Evolutionary conservation across 2,797 vertebrate species (phyloP).

Genomic region (Denticeps clupeoides): DNA sequence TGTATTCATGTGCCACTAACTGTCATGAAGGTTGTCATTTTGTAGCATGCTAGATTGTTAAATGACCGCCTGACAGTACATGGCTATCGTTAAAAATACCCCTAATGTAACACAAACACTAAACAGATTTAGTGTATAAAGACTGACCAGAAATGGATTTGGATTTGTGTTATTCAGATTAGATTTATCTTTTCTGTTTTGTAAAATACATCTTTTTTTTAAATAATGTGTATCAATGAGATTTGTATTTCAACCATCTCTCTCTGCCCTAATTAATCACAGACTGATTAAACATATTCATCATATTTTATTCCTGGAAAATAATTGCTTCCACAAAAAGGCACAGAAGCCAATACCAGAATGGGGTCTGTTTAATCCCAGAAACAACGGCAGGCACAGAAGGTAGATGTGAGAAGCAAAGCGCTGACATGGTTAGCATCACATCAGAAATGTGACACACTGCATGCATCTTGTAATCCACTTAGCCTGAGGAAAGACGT

Average conservation of each 20-base stretch:
- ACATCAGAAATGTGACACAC: background rate
- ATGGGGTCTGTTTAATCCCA: background rate
- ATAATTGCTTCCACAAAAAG: constrained; percentile 12
- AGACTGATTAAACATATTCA: constrained; percentile 13
- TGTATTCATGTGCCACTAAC: no score
- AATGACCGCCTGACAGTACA: no score
- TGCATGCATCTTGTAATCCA: background rate
- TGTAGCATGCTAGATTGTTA: no score
- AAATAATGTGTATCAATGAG: constrained; percentile 18
- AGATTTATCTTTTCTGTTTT: no score
- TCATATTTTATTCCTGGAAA: background rate
- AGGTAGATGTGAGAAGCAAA: background rate
- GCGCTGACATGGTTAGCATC: background rate
- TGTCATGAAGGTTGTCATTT: no score
- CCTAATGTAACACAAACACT: no score
- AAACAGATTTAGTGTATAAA: no score
- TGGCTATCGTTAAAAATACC: no score
- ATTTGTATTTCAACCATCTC: constrained; percentile 14
- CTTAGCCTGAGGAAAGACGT: background rate
- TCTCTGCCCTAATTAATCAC: constrained; percentile 10
- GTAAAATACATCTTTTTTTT: no score
- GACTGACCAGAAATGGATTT: no score
- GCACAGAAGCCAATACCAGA: constrained; percentile 3
- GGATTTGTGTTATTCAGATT: no score
- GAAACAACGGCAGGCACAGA: no score